These are phyloP conservation scores for Chymomyza costata DNA, from an alignment of 1,140 invertebrate genomes.

Conservation along the genomic window DNA sequence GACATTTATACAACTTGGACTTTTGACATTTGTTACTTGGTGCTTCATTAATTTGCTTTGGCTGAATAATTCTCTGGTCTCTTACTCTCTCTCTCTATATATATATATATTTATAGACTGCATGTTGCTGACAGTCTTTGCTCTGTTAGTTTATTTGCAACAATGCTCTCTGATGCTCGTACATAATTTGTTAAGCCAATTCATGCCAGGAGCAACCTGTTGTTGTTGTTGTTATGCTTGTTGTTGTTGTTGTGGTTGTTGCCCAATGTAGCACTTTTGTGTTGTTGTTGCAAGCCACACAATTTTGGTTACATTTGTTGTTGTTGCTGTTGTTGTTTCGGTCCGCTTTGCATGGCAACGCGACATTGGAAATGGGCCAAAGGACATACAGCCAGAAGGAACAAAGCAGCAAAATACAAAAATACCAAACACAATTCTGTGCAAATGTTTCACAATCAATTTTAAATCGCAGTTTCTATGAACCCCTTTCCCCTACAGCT, in stretches of 20 bases:
- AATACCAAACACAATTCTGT: slow-evolving; percentile 46
- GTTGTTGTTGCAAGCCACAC: slow-evolving; percentile 45
- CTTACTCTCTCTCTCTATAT: no score
- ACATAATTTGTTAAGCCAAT: slow-evolving; percentile 50
- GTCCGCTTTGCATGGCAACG: slow-evolving; percentile 22
- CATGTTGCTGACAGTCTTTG: no score
- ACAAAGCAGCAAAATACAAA: slow-evolving; percentile 27
- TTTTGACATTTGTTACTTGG: no score
- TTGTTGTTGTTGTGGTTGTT: slow-evolving; percentile 9
- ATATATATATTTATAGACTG: no score
- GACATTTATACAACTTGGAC: no score
- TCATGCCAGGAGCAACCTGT: slow-evolving; percentile 43
- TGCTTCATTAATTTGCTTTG: no score
- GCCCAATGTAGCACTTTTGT: slow-evolving; percentile 36
- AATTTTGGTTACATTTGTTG: slow-evolving; percentile 46
- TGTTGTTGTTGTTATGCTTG: slow-evolving; percentile 34
- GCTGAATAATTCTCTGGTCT: no score
- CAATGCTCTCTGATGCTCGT: slow-evolving; percentile 23
- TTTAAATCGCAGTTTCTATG: slow-evolving; percentile 57
- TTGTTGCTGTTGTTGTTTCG: not conserved
- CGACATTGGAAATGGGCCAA: slow-evolving; percentile 4
- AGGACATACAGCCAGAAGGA: slow-evolving; percentile 23
- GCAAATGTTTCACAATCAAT: slow-evolving; percentile 67
- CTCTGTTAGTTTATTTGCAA: no score
- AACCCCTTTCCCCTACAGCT: no score